Percentiles rank a stretch among this genome's conserved stretches.
Conservation (phyloP, 2,888 invertebrate genomes). For the Oxystoma pomonae region DNA sequence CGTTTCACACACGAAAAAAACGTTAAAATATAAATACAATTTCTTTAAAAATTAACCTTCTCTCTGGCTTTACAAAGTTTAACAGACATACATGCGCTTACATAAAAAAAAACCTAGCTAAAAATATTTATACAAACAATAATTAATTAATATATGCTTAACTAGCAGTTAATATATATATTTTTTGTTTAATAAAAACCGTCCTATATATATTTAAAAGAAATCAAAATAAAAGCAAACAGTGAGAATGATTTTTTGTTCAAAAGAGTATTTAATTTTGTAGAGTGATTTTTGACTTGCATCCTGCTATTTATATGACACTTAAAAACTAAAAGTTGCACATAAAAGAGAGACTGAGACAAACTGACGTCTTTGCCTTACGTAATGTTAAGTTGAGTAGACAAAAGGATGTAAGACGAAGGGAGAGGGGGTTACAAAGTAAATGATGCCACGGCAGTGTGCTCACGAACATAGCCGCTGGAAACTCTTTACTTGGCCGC, state of each 20-base stretch:
- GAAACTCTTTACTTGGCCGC: slow-evolving; percentile 45
- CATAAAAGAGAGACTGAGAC: slow-evolving; percentile 37
- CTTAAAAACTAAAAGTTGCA: slow-evolving; percentile 48
- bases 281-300: not conserved
- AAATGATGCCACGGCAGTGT: slow-evolving; percentile 40
- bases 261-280: slow-evolving; percentile 1
- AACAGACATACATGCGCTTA: slow-evolving; percentile 46
- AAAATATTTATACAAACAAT: slow-evolving; percentile 51
- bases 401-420: slow-evolving; percentile 14
- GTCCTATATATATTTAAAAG: slow-evolving; percentile 43
- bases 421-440: slow-evolving; percentile 23
- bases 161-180: slow-evolving; percentile 45
- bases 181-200: slow-evolving; percentile 34
- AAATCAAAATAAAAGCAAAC: slow-evolving; percentile 31
- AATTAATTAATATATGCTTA: slow-evolving; percentile 35
- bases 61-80: slow-evolving; percentile 31
- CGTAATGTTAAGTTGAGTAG: slow-evolving; percentile 6
- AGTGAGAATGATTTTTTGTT: slow-evolving; percentile 25
- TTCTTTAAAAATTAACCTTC: too few relatives aligned
- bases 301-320: slow-evolving; percentile 27
- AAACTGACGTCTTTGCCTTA: not conserved
- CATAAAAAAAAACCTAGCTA: slow-evolving; percentile 47
- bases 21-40: not conserved
- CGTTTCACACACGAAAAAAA: not conserved
- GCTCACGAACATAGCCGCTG: slow-evolving; percentile 16